These are phyloP conservation scores for Venusia cambrica DNA, from an alignment of 2,888 invertebrate species.

Conservation along the genomic window DNA sequence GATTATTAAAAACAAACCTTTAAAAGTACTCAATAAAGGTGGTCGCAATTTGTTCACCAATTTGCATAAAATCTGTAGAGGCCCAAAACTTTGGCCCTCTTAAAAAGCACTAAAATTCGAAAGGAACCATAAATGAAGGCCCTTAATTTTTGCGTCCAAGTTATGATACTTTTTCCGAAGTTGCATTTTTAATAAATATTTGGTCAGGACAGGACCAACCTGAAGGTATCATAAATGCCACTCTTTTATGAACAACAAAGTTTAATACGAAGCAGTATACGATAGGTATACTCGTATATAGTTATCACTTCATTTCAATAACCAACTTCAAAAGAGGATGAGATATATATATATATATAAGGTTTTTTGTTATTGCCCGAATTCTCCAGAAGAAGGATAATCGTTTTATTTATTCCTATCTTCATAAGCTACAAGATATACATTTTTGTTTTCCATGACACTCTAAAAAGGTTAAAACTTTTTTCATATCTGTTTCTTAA, in stretches of 20 bases:
- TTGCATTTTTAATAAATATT: constrained; percentile 20
- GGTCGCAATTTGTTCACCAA: constrained; percentile 61
- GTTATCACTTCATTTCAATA: no score
- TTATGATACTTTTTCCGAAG: constrained; percentile 19
- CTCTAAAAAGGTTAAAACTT: constrained; percentile 49
- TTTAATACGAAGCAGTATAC: no score
- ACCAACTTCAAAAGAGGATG: no score
- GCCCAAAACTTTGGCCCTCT: constrained; percentile 63
- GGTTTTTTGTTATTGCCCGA: background rate
- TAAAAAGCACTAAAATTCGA: constrained; percentile 69
- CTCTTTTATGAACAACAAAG: no score
- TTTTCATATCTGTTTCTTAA: constrained; percentile 54
- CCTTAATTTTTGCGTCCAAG: constrained; percentile 43
- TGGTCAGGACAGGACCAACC: constrained; percentile 2
- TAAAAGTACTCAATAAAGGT: constrained; percentile 53
- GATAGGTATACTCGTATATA: no score
- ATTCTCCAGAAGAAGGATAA: no score
- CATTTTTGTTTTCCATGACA: constrained; percentile 30
- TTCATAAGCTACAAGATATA: constrained; percentile 21
- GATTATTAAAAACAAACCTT: constrained; percentile 4
- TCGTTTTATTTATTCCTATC: no score
- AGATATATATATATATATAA: no score
- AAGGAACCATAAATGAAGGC: constrained; percentile 67
- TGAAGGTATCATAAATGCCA: no score
- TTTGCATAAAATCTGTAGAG: constrained; percentile 72